A percentile compares a stretch with the other conserved stretches of the same genome.
These are phyloP conservation scores for Sebastes kiyomatsui DNA, from an alignment of 2,797 vertebrate species.

Conservation along the genomic window DNA sequence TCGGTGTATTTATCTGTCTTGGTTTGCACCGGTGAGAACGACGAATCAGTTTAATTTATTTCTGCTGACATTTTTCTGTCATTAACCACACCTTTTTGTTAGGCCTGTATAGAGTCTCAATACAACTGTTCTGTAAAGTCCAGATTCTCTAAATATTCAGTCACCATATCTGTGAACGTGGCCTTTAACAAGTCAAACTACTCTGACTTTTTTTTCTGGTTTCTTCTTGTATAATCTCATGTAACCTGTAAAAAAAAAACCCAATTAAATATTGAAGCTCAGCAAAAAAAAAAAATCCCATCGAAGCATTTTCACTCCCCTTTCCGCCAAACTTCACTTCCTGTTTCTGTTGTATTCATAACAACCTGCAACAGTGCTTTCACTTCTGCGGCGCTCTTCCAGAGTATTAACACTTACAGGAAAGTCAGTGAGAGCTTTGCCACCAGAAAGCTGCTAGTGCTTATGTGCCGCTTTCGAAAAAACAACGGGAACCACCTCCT, in stretches of 20 bases:
- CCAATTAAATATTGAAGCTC: neutral
- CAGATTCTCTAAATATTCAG: neutral
- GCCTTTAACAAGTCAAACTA: neutral
- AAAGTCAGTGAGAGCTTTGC: conserved; percentile 15
- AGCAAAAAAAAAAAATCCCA: neutral
- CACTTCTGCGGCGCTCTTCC: conserved; percentile 49
- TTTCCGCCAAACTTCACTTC: conserved; percentile 1
- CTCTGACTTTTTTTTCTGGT: neutral
- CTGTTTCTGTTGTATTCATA: conserved; percentile 16
- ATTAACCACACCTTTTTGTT: neutral
- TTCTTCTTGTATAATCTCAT: neutral
- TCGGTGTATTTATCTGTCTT: neutral
- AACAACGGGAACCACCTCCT: conserved; percentile 30
- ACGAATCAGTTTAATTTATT: neutral
- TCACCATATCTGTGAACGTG: neutral
- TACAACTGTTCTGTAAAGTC: neutral
- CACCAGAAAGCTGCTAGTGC: neutral
- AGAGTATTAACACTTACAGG: neutral
- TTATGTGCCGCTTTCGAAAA: neutral
- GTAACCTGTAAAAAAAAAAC: neutral
- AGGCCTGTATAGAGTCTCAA: neutral
- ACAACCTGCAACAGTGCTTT: conserved; percentile 26
- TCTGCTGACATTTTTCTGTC: neutral
- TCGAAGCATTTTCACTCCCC: neutral
- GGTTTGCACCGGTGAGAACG: neutral